Evolutionary conservation across 2,113 vertebrate genomes (phyloP).

Genomic region (Pseudonaja textilis): DNA sequence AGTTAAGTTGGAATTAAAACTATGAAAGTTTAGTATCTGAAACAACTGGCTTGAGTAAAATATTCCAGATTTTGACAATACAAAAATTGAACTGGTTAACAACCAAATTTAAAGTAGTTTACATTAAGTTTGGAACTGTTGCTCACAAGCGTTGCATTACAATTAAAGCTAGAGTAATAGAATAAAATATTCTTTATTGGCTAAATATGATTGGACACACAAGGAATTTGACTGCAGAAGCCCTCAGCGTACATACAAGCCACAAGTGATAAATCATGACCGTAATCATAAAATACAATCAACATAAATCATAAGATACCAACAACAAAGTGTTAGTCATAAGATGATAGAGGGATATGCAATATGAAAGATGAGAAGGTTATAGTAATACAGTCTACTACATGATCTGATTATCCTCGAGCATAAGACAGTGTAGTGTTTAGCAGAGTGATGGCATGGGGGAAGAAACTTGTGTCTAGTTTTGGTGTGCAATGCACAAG

Average conservation of each 20-base stretch:
- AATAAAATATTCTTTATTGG: neutral
- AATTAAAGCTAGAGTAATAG: neutral
- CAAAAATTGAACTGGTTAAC: neutral
- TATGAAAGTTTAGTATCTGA: neutral
- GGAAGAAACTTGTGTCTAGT: neutral
- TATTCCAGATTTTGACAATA: neutral
- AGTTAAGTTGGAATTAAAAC: neutral
- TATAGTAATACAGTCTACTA: neutral
- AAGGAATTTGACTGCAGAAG: neutral
- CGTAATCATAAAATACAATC: neutral
- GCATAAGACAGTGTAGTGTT: neutral
- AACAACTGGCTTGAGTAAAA: neutral
- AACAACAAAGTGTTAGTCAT: neutral
- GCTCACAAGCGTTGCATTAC: neutral
- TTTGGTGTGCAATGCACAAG: neutral
- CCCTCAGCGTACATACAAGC: neutral
- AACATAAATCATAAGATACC: neutral
- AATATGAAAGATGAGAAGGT: neutral
- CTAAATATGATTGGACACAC: neutral
- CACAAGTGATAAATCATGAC: neutral
- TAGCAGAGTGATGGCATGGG: neutral
- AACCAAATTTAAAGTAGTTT: neutral
- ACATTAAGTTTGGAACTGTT: neutral
- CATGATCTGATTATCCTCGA: neutral
- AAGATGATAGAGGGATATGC: neutral